These are phyloP conservation scores for Nesometra sesokonis DNA, from an alignment of 35 echinoderm and acorn worm species.

Conservation along the genomic window DNA sequence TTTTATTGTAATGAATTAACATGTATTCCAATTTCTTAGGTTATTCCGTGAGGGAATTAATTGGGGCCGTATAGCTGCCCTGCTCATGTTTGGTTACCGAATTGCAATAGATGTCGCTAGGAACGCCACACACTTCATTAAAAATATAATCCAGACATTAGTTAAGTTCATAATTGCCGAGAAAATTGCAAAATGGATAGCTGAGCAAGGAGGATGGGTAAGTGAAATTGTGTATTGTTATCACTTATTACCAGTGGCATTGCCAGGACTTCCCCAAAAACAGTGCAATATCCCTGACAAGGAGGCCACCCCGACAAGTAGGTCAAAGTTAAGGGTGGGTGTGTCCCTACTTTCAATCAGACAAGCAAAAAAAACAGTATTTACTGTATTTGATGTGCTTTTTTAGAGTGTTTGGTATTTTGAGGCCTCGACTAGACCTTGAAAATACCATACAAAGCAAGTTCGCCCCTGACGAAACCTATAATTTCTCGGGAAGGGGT, in stretches of 20 bases:
- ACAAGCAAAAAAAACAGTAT: too few species aligned
- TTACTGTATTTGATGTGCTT: too few species aligned
- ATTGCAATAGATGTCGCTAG: slow-evolving; percentile 53
- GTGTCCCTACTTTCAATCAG: too few species aligned
- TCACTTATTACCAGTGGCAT: background rate
- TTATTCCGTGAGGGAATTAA: slow-evolving; percentile 94
- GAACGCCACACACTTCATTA: slow-evolving; percentile 59
- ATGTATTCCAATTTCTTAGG: too few species aligned
- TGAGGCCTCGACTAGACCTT: too few species aligned
- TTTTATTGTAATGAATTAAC: too few species aligned
- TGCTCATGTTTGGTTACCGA: slow-evolving; percentile 90
- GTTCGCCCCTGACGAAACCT: too few species aligned
- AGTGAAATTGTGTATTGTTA: slow-evolving; percentile 1
- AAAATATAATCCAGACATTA: slow-evolving; percentile 45
- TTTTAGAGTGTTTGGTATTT: too few species aligned
- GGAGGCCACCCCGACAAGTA: background rate
- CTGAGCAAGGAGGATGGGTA: slow-evolving; percentile 94
- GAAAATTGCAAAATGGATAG: slow-evolving; percentile 79
- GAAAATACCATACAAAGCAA: too few species aligned
- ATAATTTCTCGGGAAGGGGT: too few species aligned
- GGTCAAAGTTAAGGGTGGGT: background rate
- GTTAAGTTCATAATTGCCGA: slow-evolving; percentile 82
- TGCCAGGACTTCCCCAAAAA: background rate
- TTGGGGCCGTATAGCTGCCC: slow-evolving; percentile 87
- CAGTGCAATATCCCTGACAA: background rate